phyloP scores from a whole-genome alignment of 2,113 vertebrate genomes.

The Anguilla rostrata region DNA sequence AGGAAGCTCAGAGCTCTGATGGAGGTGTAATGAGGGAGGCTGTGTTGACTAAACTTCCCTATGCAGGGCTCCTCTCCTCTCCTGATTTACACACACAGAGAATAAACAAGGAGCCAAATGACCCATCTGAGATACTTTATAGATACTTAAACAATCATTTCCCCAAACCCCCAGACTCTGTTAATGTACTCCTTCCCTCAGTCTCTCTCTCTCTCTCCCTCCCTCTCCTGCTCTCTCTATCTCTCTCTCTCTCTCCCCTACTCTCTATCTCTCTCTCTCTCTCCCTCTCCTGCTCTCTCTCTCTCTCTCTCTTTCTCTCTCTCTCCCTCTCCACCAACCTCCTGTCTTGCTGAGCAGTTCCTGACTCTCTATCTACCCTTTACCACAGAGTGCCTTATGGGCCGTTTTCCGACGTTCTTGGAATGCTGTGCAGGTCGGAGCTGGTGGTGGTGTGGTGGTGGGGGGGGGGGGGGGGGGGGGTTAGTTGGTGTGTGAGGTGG shows the following conservation, averaged over 20 bases:
- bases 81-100: conserved; percentile 51
- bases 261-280: not conserved
- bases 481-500: not conserved
- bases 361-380: too few species aligned
- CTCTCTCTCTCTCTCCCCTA: not conserved
- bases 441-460: not conserved
- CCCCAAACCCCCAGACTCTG: conserved; percentile 40
- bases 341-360: not conserved
- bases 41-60: not conserved
- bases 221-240: not conserved
- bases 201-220: not conserved
- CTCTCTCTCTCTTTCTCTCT: not conserved
- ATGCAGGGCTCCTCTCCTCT: conserved; percentile 31
- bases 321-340: not conserved
- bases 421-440: not conserved
- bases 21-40: not conserved
- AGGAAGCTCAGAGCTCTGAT: not conserved
- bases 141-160: conserved; percentile 61
- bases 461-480: not conserved
- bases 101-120: conserved; percentile 47
- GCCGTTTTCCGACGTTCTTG: too few species aligned
- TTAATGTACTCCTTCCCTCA: conserved; percentile 34
- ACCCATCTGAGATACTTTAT: conserved; percentile 56
- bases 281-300: not conserved
- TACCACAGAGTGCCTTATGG: too few species aligned